Percentiles rank a stretch among this genome's conserved stretches.
Conservation (phyloP, 2,888 invertebrate species). For the Eretmocerus hayati region DNA sequence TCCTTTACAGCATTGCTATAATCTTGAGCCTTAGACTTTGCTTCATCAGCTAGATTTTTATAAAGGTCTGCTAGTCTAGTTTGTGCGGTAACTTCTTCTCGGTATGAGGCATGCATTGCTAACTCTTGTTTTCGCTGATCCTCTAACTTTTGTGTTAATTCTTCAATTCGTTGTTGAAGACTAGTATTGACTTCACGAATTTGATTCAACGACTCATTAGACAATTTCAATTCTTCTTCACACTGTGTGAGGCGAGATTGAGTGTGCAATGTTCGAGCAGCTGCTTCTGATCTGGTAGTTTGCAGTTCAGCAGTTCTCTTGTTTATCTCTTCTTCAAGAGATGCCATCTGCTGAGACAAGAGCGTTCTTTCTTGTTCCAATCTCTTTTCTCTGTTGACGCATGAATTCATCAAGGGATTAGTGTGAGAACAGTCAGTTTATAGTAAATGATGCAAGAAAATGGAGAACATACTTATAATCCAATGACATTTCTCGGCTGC, state of each 20-base stretch:
- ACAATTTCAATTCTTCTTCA: conserved; percentile 69
- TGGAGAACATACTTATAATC: conserved; percentile 57
- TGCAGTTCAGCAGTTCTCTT: conserved; percentile 72
- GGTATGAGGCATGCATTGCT: conserved; percentile 53
- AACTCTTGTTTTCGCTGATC: conserved; percentile 46
- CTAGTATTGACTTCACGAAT: conserved; percentile 65
- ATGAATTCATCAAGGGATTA: no score
- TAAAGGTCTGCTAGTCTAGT: conserved; percentile 77
- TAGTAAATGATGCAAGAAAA: not conserved
- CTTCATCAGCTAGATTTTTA: conserved; percentile 73
- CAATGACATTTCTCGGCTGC: conserved; percentile 69
- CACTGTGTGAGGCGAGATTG: conserved; percentile 74
- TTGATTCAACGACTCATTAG: conserved; percentile 62
- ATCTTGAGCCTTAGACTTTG: conserved; percentile 70
- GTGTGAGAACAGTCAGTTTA: not conserved
- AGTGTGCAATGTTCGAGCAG: conserved; percentile 57
- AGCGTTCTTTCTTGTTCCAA: conserved; percentile 75
- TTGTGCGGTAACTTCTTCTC: conserved; percentile 80
- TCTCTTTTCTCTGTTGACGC: conserved; percentile 58
- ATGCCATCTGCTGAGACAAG: conserved; percentile 69
- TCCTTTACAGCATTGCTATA: conserved; percentile 70
- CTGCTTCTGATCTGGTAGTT: conserved; percentile 67
- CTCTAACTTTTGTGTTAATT: conserved; percentile 55
- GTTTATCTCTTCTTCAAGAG: conserved; percentile 71
- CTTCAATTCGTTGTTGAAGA: conserved; percentile 66